Percentiles rank a stretch among this genome's conserved stretches.
phyloP scores from a whole-genome alignment of 2,113 vertebrate species.

The Pseudorhombus dupliciocellatus region DNA sequence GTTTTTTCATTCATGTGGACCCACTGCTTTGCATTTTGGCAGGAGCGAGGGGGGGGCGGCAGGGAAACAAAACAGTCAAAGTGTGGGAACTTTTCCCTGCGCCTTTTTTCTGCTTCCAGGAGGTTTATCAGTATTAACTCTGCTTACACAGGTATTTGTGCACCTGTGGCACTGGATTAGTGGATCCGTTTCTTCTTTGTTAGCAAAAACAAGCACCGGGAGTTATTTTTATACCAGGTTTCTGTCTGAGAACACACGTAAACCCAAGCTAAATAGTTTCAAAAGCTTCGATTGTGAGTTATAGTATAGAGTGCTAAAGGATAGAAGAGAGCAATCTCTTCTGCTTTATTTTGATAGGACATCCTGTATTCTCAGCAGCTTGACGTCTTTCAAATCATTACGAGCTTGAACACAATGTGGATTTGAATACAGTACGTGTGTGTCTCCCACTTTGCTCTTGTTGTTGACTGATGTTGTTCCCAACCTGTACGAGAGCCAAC shows the following conservation, averaged over 20 bases:
- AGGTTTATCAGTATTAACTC: conserved; percentile 80
- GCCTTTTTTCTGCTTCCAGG: conserved; percentile 74
- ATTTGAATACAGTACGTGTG: neutral
- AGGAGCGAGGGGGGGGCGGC: conserved; percentile 20
- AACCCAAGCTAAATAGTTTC: conserved; percentile 48
- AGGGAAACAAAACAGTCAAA: conserved; percentile 78
- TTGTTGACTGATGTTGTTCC: conserved; percentile 11
- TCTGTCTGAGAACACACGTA: conserved; percentile 55
- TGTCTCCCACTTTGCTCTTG: neutral
- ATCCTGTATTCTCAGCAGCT: neutral
- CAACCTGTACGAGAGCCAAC: conserved; percentile 19
- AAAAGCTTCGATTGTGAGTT: conserved; percentile 34
- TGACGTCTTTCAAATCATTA: neutral
- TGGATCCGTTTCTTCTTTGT: conserved; percentile 62
- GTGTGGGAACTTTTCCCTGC: conserved; percentile 82
- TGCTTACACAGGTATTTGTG: conserved; percentile 77
- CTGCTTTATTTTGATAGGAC: conserved; percentile 29
- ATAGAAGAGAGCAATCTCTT: conserved; percentile 18
- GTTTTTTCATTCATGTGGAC: conserved; percentile 72
- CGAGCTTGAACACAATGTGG: too few relatives aligned
- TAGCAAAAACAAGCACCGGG: conserved; percentile 53
- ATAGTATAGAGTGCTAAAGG: too few relatives aligned
- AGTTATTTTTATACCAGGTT: conserved; percentile 54
- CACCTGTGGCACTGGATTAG: conserved; percentile 79
- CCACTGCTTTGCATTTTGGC: conserved; percentile 75